phyloP scores from a whole-genome alignment of 2,113 vertebrate species.

The Agelaius phoeniceus region DNA sequence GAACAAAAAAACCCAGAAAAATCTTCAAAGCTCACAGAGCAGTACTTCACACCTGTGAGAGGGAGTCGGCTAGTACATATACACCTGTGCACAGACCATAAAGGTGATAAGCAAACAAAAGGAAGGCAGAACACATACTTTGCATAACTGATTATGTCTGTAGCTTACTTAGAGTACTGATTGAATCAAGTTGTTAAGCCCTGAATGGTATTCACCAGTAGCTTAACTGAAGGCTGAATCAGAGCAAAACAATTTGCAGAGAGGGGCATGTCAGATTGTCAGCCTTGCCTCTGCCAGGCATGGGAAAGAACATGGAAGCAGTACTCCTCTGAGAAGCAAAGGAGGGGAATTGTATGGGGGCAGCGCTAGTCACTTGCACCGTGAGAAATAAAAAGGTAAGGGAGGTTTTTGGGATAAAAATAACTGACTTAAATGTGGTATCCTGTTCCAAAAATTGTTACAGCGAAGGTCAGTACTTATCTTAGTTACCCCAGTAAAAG shows the following conservation, averaged over 20 bases:
- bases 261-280: not conserved
- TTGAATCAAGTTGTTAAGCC: not conserved
- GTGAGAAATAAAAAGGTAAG: not conserved
- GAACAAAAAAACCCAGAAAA: not conserved
- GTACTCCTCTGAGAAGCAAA: accelerated
- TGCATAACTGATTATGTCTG: not conserved
- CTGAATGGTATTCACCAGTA: not conserved
- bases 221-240: not conserved
- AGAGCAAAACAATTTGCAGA: not conserved
- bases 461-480: not conserved
- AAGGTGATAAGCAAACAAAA: not conserved
- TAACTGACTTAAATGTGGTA: not conserved
- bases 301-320: accelerated
- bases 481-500: not conserved
- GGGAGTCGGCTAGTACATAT: not conserved
- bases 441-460: not conserved
- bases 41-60: not conserved
- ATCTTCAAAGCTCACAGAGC: not conserved
- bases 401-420: not conserved
- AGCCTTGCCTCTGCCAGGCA: not conserved
- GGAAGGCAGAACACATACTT: not conserved
- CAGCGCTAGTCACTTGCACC: accelerated
- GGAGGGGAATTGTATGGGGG: accelerated
- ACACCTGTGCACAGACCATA: not conserved
- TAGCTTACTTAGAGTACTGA: not conserved